These are phyloP conservation scores for Aplochiton taeniatus DNA, from an alignment of 2,797 vertebrate genomes.

Conservation along the genomic window DNA sequence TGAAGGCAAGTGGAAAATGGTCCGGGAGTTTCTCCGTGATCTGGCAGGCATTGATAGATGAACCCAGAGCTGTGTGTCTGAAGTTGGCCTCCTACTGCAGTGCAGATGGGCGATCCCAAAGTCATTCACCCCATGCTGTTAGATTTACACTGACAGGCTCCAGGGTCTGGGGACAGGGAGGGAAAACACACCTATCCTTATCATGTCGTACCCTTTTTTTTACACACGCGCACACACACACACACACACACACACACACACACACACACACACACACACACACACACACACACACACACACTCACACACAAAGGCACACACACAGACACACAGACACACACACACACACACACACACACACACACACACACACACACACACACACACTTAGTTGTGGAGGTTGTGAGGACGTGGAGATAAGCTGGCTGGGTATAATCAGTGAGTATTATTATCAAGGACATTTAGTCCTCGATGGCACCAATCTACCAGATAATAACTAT, in stretches of 20 bases:
- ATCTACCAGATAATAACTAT: slow-evolving; percentile 48
- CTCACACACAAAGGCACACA: background rate
- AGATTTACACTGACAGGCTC: slow-evolving; percentile 30
- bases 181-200: slow-evolving; percentile 1
- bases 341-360: background rate
- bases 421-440: slow-evolving; percentile 39
- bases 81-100: slow-evolving; percentile 39
- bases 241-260: background rate
- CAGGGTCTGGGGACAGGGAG: slow-evolving; percentile 31
- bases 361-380: background rate
- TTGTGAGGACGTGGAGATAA: slow-evolving; percentile 25
- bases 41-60: slow-evolving; percentile 61
- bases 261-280: background rate
- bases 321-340: background rate
- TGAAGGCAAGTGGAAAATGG: slow-evolving; percentile 7
- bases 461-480: slow-evolving; percentile 21
- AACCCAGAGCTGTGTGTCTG: slow-evolving; percentile 33
- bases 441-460: slow-evolving; percentile 46
- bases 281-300: background rate
- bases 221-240: slow-evolving; percentile 7
- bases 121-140: slow-evolving; percentile 37
- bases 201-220: too few relatives aligned
- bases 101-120: slow-evolving; percentile 40
- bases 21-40: slow-evolving; percentile 33
- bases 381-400: background rate